Conservation (phyloP, 2,888 invertebrate genomes). For the Dynastes hyllus region DNA sequence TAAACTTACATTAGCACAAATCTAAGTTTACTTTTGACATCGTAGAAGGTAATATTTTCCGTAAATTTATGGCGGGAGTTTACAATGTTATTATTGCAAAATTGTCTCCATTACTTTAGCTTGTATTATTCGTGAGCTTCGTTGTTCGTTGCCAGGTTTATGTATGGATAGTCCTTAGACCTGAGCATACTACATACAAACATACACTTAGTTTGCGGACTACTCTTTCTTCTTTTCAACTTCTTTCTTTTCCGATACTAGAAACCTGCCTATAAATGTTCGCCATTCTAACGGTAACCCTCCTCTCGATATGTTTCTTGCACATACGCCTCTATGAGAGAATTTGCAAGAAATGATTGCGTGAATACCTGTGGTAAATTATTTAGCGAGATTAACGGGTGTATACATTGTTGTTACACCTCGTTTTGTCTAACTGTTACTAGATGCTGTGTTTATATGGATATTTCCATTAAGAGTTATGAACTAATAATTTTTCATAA, state of each 20-base stretch:
- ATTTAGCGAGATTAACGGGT: conserved; percentile 43
- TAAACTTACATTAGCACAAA: conserved; percentile 47
- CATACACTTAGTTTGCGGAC: conserved; percentile 12
- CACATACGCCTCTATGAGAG: conserved; percentile 12
- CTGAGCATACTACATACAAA: no score
- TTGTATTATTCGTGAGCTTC: conserved; percentile 28
- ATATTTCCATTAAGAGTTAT: neutral
- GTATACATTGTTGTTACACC: conserved; percentile 39
- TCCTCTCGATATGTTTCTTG: conserved; percentile 28
- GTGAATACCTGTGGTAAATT: conserved; percentile 41
- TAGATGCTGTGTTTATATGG: conserved; percentile 18
- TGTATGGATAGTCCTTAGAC: conserved; percentile 6
- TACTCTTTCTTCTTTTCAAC: conserved; percentile 15
- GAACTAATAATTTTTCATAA: conserved; percentile 15
- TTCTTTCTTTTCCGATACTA: conserved; percentile 23
- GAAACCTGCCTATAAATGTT: conserved; percentile 40
- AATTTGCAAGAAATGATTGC: conserved; percentile 43
- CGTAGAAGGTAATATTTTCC: conserved; percentile 39
- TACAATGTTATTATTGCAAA: conserved; percentile 46
- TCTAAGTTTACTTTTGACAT: conserved; percentile 47
- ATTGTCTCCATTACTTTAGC: conserved; percentile 41
- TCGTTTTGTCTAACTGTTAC: conserved; percentile 35
- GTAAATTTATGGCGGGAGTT: conserved; percentile 45
- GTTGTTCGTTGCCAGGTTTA: conserved; percentile 23
- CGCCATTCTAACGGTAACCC: conserved; percentile 35